Conservation (phyloP, 2,888 invertebrate species). For the Drosophila merina region DNA sequence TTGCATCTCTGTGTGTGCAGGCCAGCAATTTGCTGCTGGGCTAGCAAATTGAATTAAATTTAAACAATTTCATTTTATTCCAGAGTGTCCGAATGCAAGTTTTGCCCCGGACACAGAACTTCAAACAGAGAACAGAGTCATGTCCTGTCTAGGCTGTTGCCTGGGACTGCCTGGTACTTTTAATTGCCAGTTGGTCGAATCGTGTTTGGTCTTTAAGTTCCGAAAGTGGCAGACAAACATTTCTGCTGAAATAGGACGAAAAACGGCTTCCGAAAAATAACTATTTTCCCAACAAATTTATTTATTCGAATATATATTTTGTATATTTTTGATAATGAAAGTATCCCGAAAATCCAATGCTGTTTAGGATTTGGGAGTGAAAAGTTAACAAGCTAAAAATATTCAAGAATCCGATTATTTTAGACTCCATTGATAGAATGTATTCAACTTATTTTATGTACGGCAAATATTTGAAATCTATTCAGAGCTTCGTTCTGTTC, state of each 20-base stretch:
- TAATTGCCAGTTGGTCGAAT: slow-evolving; percentile 35
- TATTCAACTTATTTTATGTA: slow-evolving; percentile 25
- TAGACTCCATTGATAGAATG: slow-evolving; percentile 12
- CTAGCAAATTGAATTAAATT: slow-evolving; percentile 47
- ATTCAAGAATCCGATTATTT: slow-evolving; percentile 28
- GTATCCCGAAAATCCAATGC: not conserved
- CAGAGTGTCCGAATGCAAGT: slow-evolving; percentile 10
- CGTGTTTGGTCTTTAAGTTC: slow-evolving; percentile 14
- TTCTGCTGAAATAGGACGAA: slow-evolving; percentile 13
- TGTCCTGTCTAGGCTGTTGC: slow-evolving; percentile 18
- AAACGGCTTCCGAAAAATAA: not conserved
- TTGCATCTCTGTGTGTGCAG: slow-evolving; percentile 9
- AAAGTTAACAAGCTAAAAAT: slow-evolving; percentile 24
- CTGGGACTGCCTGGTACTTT: slow-evolving; percentile 27
- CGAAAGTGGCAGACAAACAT: slow-evolving; percentile 40
- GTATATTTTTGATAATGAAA: not conserved
- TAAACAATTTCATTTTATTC: slow-evolving; percentile 44
- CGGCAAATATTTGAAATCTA: slow-evolving; percentile 40
- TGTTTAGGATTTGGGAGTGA: not conserved
- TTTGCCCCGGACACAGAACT: slow-evolving; percentile 8
- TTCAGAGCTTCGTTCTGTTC: slow-evolving; percentile 11
- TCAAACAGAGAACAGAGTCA: slow-evolving; percentile 8
- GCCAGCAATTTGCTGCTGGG: slow-evolving; percentile 26
- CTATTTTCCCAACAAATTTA: not conserved
- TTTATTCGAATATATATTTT: not conserved